Evolutionary conservation across 2,113 vertebrate species (phyloP).

Genomic region (Lampris megalopsis): DNA sequence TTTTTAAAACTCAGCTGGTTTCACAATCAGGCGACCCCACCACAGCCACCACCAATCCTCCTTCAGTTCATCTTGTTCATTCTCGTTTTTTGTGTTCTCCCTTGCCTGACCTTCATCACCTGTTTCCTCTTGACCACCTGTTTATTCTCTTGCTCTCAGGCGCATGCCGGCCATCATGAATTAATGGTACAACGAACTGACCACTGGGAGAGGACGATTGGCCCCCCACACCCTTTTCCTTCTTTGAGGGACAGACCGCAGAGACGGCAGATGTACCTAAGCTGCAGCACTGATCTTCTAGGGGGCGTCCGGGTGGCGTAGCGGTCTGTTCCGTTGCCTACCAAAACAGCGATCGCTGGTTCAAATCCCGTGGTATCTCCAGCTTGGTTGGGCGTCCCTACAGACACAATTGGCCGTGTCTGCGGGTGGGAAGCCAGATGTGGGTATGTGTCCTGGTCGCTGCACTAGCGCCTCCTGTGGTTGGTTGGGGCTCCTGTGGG

Average conservation of each 20-base stretch:
- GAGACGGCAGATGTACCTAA: constrained; percentile 48
- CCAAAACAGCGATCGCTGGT: no score
- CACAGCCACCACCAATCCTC: neutral
- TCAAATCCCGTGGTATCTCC: no score
- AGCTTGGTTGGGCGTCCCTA: no score
- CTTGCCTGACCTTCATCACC: constrained; percentile 12
- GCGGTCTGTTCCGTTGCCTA: no score
- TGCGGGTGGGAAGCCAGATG: no score
- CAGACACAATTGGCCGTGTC: no score
- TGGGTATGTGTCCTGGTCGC: no score
- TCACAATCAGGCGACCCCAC: constrained; percentile 26
- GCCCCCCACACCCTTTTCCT: neutral
- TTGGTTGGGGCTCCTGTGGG: no score
- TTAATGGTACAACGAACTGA: constrained; percentile 40
- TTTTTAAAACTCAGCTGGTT: constrained; percentile 10
- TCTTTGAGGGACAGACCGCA: constrained; percentile 30
- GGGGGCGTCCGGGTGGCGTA: no score
- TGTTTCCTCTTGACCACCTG: neutral
- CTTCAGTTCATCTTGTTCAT: constrained; percentile 6
- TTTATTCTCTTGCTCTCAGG: constrained; percentile 38
- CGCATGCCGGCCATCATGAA: constrained; percentile 18
- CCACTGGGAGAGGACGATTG: constrained; percentile 19
- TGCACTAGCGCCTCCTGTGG: no score
- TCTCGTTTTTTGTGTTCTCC: constrained; percentile 39
- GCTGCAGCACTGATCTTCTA: constrained; percentile 5